Percentiles rank a stretch among this genome's conserved stretches.
Evolutionary conservation across 2,113 vertebrate genomes (phyloP).

Genomic region (Chaetodon auriga): DNA sequence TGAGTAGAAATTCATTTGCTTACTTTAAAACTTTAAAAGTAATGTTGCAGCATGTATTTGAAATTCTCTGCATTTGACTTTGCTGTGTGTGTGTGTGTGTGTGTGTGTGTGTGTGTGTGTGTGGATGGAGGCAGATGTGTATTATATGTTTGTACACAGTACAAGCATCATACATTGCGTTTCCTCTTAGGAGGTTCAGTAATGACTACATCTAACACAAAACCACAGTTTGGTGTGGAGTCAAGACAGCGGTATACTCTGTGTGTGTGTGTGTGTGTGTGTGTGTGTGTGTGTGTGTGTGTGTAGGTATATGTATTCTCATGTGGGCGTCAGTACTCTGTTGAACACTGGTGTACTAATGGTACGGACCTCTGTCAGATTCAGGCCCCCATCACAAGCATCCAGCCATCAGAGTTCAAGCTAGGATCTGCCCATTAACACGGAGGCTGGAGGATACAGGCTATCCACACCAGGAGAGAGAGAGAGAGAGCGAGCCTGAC

Average conservation of each 20-base stretch:
- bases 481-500: conserved; percentile 41
- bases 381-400: conserved; percentile 69
- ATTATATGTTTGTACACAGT: not conserved
- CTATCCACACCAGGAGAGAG: conserved; percentile 48
- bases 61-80: not conserved
- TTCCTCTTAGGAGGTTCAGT: not conserved
- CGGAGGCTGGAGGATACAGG: conserved; percentile 44
- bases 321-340: conserved; percentile 41
- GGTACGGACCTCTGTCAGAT: conserved; percentile 71
- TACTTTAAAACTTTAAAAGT: not conserved
- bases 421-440: conserved; percentile 73
- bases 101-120: conserved; percentile 12
- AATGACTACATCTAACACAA: conserved; percentile 3
- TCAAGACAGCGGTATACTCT: not conserved
- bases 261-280: conserved; percentile 20
- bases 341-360: conserved; percentile 61
- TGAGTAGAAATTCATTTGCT: not conserved
- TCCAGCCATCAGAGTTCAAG: conserved; percentile 67
- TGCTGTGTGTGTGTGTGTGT: not conserved
- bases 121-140: not conserved
- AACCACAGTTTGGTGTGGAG: not conserved
- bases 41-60: not conserved
- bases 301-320: not conserved
- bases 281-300: conserved; percentile 27
- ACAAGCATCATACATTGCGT: not conserved